These are phyloP conservation scores for Brachionus plicatilis DNA, from an alignment of 1,140 invertebrate species.

Conservation along the genomic window DNA sequence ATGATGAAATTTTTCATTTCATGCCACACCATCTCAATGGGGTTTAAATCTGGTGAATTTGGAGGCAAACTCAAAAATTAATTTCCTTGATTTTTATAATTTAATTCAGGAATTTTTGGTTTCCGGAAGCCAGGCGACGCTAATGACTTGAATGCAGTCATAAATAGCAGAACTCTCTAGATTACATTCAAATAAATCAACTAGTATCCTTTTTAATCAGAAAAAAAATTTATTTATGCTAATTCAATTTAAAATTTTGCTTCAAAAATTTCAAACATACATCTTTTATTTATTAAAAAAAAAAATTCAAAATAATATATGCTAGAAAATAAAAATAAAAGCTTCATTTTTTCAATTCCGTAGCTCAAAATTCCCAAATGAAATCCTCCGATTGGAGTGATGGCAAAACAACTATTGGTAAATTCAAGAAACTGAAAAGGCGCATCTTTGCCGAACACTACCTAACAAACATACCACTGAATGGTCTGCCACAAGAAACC, in stretches of 20 bases:
- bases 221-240: background rate
- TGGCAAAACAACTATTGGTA: background rate
- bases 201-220: background rate
- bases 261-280: background rate
- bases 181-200: background rate
- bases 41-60: too few species aligned
- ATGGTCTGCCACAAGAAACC: background rate
- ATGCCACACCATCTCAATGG: too few species aligned
- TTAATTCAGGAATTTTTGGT: too few species aligned
- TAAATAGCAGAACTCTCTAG: background rate
- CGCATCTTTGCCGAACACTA: background rate
- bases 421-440: background rate
- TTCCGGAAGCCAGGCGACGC: too few species aligned
- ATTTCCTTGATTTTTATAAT: too few species aligned
- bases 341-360: background rate
- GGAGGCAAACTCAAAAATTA: too few species aligned
- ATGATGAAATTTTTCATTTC: too few species aligned
- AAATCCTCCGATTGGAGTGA: background rate
- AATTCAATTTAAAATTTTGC: background rate
- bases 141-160: too few species aligned
- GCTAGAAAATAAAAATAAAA: background rate
- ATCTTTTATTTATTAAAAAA: background rate
- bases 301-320: background rate
- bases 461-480: background rate
- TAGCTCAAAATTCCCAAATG: background rate